Percentiles rank a stretch among this genome's conserved stretches.
phyloP scores from a whole-genome alignment of 2,888 invertebrate genomes.

The Parelbella ahira region DNA sequence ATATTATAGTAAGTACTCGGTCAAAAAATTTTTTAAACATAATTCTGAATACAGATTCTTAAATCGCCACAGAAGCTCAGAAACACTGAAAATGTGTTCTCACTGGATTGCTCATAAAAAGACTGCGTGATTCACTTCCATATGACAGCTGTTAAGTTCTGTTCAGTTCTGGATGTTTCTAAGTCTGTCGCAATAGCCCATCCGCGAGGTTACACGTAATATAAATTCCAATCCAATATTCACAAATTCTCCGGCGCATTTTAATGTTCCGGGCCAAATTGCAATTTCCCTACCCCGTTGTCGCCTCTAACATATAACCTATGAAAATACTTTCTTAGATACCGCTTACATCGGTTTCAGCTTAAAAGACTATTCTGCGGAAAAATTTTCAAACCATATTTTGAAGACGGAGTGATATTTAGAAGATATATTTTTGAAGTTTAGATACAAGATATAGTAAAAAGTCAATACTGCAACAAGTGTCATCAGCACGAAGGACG shows the following conservation, averaged over 20 bases:
- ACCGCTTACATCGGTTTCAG: slow-evolving; percentile 27
- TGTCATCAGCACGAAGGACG: too few species aligned
- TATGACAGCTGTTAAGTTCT: too few species aligned
- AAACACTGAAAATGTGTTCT: too few species aligned
- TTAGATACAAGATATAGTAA: background rate
- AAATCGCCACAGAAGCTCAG: too few species aligned
- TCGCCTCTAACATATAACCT: slow-evolving; percentile 50
- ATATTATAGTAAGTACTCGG: too few species aligned
- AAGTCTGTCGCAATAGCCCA: slow-evolving; percentile 26
- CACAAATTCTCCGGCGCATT: slow-evolving; percentile 69
- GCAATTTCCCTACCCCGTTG: slow-evolving; percentile 57
- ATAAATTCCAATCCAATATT: slow-evolving; percentile 78
- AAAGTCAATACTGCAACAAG: too few species aligned
- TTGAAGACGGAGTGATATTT: background rate
- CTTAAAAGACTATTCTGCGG: slow-evolving; percentile 16
- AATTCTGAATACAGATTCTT: too few species aligned
- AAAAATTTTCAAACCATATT: slow-evolving; percentile 2
- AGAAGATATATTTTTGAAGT: background rate
- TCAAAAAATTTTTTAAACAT: too few species aligned
- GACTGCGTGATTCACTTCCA: too few species aligned
- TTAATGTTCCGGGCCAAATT: slow-evolving; percentile 65
- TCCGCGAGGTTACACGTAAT: slow-evolving; percentile 56
- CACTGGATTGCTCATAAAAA: too few species aligned
- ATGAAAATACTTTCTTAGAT: slow-evolving; percentile 36
- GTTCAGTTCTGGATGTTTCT: slow-evolving; percentile 22